Evolutionary conservation across 2,888 invertebrate species (phyloP), one percentile per base, ranked within the genome.

Genomic region (Caprella mutica): DNA sequence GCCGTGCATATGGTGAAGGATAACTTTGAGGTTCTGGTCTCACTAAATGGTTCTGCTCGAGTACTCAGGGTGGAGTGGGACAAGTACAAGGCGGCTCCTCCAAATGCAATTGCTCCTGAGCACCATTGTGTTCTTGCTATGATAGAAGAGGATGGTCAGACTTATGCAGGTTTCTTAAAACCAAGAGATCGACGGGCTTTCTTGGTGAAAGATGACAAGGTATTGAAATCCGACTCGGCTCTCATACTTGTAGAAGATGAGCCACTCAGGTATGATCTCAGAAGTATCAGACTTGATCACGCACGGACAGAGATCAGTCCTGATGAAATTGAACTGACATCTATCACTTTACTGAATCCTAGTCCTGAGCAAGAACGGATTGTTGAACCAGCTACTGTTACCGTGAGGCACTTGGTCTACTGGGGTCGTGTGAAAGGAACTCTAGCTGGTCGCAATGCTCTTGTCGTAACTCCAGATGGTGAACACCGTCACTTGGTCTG

Each of bases 351-450:
- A 6, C 46, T 57, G 5, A 63, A 63, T 30, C 59, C 59, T 2
- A 59, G 63, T 17, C 54, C 59, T 21, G 40, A 57, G 5, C 51
- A 51, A 3, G 59, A 63, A 43, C 59, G 46, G 17, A 58, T 63
- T 14, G 63, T 59, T 14, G 63, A 63, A 35, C 53, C 39, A 9
- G 50, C 55, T 2, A 59, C 59, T 17, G 56, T 63, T 14, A 56
- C 50, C 9, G 58, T 59, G 12, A 27, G 21, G 21, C 63, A 63
- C 33, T 21, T 57, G 29, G 44, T 56, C 2, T 63, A 63, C 55
- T 63, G 63, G 63, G 63, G 63, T n/a, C 52, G 27, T n/a, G 56
- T 63, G 19, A 63, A 59, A 33, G 63, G 63, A n/a, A 63, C 63
- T 4, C 55, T 59, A 24, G 44, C 52, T 1, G 63, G 59, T n/a